Evolutionary conservation across 2,888 invertebrate genomes (phyloP).

Genomic region (Eupeodes latifasciatus): DNA sequence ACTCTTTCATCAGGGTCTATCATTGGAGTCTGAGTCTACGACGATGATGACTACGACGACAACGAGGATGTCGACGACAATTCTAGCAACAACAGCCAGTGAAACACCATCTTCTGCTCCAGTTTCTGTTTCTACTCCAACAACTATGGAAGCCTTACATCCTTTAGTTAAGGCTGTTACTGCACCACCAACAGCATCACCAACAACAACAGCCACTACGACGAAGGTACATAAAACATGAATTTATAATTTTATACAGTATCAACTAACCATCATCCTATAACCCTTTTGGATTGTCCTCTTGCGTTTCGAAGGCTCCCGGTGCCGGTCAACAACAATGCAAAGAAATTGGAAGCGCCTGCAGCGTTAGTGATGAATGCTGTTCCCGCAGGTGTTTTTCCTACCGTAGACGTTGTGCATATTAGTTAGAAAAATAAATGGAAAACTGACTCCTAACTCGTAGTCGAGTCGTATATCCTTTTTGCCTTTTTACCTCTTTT

Average conservation of each 20-base stretch:
- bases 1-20: constrained; percentile 23
- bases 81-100: not conserved
- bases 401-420: constrained; percentile 51
- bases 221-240: constrained; percentile 50
- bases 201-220: not conserved
- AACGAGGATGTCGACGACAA: not conserved
- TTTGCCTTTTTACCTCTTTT: not conserved
- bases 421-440: constrained; percentile 60
- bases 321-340: constrained; percentile 38
- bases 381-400: constrained; percentile 51
- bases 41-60: not conserved
- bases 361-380: constrained; percentile 52
- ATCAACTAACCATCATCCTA: constrained; percentile 15
- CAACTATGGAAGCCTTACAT: constrained; percentile 3
- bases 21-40: not conserved
- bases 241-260: constrained; percentile 59
- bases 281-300: not conserved
- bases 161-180: constrained; percentile 30
- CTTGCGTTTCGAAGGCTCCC: constrained; percentile 12
- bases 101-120: constrained; percentile 25
- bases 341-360: constrained; percentile 34
- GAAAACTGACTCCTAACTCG: constrained; percentile 21
- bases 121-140: not conserved
- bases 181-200: not conserved
- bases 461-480: no score